Evolutionary conservation across 2,888 invertebrate species (phyloP).

Genomic region (Cheilosia grossa): DNA sequence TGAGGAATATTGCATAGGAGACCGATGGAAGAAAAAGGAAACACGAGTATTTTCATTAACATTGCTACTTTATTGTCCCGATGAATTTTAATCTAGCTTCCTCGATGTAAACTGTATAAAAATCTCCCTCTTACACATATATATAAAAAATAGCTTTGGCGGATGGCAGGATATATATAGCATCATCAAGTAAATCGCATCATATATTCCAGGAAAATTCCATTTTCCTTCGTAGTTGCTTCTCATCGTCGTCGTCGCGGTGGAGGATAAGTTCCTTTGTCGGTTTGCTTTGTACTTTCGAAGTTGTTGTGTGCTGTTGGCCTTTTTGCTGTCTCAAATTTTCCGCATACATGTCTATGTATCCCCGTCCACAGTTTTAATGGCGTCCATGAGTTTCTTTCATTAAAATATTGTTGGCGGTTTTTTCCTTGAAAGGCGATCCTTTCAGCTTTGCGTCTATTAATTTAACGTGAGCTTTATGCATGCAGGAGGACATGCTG

Average conservation of each 20-base stretch:
- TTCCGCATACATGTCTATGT: slow-evolving; percentile 16
- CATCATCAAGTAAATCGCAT: slow-evolving; percentile 65
- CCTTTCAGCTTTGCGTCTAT: slow-evolving; percentile 81
- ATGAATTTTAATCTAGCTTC: slow-evolving; percentile 76
- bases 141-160: neutral
- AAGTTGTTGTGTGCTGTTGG: slow-evolving; percentile 31
- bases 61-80: slow-evolving; percentile 76
- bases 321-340: slow-evolving; percentile 34
- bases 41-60: slow-evolving; percentile 75
- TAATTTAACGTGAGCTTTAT: slow-evolving; percentile 78
- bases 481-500: neutral
- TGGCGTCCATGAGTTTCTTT: slow-evolving; percentile 72
- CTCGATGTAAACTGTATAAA: slow-evolving; percentile 48
- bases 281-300: slow-evolving; percentile 60
- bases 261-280: slow-evolving; percentile 59
- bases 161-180: slow-evolving; percentile 13
- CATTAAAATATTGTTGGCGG: slow-evolving; percentile 81
- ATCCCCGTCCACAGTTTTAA: slow-evolving; percentile 49
- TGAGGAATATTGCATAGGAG: neutral
- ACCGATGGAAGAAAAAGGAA: slow-evolving; percentile 2
- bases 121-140: neutral
- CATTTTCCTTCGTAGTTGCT: slow-evolving; percentile 16
- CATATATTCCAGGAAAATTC: slow-evolving; percentile 63
- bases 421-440: slow-evolving; percentile 81
- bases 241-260: slow-evolving; percentile 38